A percentile compares a stretch with the other conserved stretches of the same genome.
phyloP scores from a whole-genome alignment of 1,140 invertebrate species.

The Psilanteris sp. region DNA sequence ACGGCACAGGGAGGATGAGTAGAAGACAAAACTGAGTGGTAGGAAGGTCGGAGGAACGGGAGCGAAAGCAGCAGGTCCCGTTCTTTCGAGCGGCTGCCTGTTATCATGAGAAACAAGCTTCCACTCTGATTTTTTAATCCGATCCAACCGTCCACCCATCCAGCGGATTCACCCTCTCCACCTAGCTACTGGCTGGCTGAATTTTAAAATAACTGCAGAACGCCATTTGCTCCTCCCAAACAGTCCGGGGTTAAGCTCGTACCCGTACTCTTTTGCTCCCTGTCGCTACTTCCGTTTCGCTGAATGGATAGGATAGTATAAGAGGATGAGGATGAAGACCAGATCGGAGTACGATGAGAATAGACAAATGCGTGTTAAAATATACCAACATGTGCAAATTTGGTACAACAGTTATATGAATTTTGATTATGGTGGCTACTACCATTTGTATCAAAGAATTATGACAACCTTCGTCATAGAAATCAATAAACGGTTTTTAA shows the following conservation, averaged over 20 bases:
- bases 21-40: conserved; percentile 61
- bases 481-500: too few species aligned
- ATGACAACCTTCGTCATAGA: too few species aligned
- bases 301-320: conserved; percentile 43
- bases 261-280: conserved; percentile 57
- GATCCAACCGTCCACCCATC: conserved; percentile 70
- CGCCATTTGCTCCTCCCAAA: conserved; percentile 80
- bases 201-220: conserved; percentile 81
- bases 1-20: conserved; percentile 49
- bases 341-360: conserved; percentile 21
- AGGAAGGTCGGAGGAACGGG: conserved; percentile 67
- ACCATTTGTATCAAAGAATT: conserved; percentile 11
- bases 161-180: conserved; percentile 53
- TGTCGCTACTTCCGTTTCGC: conserved; percentile 62
- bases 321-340: conserved; percentile 54
- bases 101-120: conserved; percentile 81
- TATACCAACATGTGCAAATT: conserved; percentile 20
- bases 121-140: conserved; percentile 81
- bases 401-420: conserved; percentile 38
- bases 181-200: conserved; percentile 69
- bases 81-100: conserved; percentile 74
- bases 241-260: conserved; percentile 75
- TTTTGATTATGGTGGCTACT: conserved; percentile 28
- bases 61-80: conserved; percentile 77
- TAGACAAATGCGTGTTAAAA: conserved; percentile 46